Evolutionary conservation across 2,888 invertebrate genomes (phyloP).

Genomic region (Amorpha juglandis): DNA sequence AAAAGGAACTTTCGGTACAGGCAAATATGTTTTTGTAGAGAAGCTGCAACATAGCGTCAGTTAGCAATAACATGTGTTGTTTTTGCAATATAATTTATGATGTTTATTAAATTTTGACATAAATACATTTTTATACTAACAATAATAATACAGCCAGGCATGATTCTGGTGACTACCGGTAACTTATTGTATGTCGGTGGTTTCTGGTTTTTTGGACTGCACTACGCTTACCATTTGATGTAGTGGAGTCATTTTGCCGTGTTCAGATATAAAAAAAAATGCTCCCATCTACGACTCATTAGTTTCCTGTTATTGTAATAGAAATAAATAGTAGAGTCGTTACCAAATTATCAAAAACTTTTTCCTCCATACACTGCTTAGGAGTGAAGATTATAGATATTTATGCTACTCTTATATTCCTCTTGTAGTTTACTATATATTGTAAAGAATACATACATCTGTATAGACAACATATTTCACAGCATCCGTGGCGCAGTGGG

Average conservation of each 20-base stretch:
- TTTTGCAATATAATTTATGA: slow-evolving; percentile 4
- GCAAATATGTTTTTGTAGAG: neutral
- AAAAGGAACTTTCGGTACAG: neutral
- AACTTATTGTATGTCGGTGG: no score
- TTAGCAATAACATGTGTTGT: slow-evolving; percentile 13
- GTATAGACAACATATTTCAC: no score
- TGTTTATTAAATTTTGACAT: neutral
- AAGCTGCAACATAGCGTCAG: neutral
- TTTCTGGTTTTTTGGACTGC: no score
- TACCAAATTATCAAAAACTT: neutral
- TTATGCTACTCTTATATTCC: neutral
- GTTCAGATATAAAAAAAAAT: no score
- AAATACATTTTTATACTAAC: neutral
- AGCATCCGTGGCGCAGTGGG: no score
- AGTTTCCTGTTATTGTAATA: neutral
- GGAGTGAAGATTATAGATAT: neutral
- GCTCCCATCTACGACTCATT: no score
- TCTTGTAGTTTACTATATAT: no score
- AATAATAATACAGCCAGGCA: no score
- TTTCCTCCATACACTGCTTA: neutral
- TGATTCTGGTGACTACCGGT: no score
- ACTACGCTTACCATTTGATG: no score
- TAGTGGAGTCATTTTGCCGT: no score
- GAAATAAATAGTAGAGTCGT: neutral
- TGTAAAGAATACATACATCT: no score